Conservation (phyloP, 2,888 invertebrate genomes). For the Aphrophora alni region DNA sequence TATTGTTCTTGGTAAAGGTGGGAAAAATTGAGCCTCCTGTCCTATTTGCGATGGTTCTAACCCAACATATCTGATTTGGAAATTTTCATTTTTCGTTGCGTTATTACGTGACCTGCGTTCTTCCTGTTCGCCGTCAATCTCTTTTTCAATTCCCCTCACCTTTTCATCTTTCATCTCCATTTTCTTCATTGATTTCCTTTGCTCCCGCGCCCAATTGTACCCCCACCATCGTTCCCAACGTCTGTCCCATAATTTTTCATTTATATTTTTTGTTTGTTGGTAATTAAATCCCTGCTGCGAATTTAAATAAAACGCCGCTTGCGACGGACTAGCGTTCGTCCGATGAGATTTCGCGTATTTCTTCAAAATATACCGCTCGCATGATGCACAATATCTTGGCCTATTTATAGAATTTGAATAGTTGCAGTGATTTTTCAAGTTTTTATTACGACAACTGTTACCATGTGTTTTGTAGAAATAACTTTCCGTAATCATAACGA, state of each 20-base stretch:
- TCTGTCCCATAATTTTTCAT: neutral
- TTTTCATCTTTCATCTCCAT: neutral
- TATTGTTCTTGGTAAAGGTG: neutral
- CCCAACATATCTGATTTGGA: neutral
- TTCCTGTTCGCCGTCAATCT: neutral
- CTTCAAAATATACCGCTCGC: neutral
- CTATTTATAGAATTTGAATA: no score
- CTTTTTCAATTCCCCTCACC: neutral
- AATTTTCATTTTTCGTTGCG: neutral
- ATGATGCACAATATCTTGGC: conserved; percentile 44
- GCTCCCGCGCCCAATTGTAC: neutral
- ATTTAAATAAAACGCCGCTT: neutral
- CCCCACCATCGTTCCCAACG: neutral
- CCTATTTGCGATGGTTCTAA: neutral
- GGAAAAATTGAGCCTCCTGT: neutral
- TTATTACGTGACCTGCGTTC: no score
- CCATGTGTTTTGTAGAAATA: no score
- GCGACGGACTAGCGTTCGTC: neutral
- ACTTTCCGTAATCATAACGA: no score
- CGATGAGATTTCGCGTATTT: neutral
- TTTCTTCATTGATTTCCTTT: neutral
- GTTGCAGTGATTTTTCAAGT: no score
- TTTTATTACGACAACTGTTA: no score
- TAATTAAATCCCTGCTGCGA: neutral
- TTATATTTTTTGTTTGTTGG: neutral